Base-by-base conservation (phyloP, 2,888 invertebrate species). In the Embidobia sp. region DNA sequence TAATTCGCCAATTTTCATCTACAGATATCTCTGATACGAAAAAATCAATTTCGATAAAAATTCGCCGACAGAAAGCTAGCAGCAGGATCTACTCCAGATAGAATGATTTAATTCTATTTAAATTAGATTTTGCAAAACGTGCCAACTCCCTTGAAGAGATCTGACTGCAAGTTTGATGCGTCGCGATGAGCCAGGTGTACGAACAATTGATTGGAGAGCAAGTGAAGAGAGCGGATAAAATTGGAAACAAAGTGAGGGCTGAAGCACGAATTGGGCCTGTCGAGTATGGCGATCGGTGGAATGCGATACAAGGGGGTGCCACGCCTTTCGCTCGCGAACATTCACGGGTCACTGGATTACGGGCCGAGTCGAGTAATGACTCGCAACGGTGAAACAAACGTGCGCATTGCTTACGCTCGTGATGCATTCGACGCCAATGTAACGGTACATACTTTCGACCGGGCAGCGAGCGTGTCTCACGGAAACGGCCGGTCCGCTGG, bases 271-370 rank as follows among this genome's bases (percentile, higher is more conserved):
- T 70, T 57, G 37, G 70, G 70, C 19, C 51, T 19, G 40, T 40
- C 11, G 19, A 40, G 3, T 29, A 31, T 37, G 11, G 49, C 70
- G 72, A 57, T 73, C 53, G 75, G 61, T 29, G 85, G 87, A 87
- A 88, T 87, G 86, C 79, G 80, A 81, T 78, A 75, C 79, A 66
- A 49, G 79, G 72, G 78, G 80, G 82, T 81, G 84, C 88, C 88
- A 88, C 88, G 87, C 88, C 88, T 88, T 88, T 88, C 87, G 81
- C 87, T 83, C 66, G 82, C 86, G 84, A 86, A 86, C 87, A 84
- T 87, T 88, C 87, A 86, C 87, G 84, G 88, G 88, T 88, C 88
- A 88, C 86, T 83, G 84, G 85, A 85, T 84, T 86, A 85, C 83
- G 80, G 82, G 81, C 80, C 83, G 73, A 81, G 79, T 79, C 77